Conservation (phyloP, 2,797 vertebrate species). For the Euthynnus affinis region DNA sequence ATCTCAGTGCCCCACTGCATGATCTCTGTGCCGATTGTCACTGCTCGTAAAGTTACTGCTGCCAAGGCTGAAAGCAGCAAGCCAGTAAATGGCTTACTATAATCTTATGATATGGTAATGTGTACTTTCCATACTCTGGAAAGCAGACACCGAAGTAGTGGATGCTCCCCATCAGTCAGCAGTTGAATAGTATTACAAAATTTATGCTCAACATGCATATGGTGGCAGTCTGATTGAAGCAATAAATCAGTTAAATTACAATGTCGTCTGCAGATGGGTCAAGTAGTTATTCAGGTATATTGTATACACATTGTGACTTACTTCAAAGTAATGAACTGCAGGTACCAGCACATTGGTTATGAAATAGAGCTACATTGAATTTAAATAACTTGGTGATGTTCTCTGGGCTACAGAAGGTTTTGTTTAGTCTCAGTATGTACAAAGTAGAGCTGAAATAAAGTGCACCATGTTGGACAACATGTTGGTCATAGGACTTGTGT, state of each 20-base stretch:
- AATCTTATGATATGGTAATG: conserved; percentile 72
- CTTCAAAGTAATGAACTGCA: conserved; percentile 7
- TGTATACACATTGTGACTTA: conserved; percentile 1
- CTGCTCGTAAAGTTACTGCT: conserved; percentile 47
- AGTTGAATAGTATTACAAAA: conserved; percentile 27
- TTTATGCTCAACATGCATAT: conserved; percentile 19
- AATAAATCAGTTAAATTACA: conserved; percentile 25
- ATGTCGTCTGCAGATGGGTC: background rate
- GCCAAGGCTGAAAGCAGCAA: conserved; percentile 36
- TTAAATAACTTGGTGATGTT: conserved; percentile 18
- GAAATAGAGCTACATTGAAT: conserved; percentile 1
- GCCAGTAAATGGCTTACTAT: conserved; percentile 66
- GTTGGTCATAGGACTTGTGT: background rate
- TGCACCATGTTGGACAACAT: too few relatives aligned
- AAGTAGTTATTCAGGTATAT: conserved; percentile 1
- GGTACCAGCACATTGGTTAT: background rate
- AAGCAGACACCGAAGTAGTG: conserved; percentile 7
- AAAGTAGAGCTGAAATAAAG: background rate
- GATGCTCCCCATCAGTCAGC: conserved; percentile 35
- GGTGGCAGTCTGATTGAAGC: conserved; percentile 2
- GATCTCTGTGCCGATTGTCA: conserved; percentile 60
- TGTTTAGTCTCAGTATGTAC: background rate
- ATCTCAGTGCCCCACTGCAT: conserved; percentile 38
- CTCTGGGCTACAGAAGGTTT: background rate
- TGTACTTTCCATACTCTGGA: conserved; percentile 47